phyloP scores from a whole-genome alignment of 2,888 invertebrate species.

The Orchesellides sinensis region DNA sequence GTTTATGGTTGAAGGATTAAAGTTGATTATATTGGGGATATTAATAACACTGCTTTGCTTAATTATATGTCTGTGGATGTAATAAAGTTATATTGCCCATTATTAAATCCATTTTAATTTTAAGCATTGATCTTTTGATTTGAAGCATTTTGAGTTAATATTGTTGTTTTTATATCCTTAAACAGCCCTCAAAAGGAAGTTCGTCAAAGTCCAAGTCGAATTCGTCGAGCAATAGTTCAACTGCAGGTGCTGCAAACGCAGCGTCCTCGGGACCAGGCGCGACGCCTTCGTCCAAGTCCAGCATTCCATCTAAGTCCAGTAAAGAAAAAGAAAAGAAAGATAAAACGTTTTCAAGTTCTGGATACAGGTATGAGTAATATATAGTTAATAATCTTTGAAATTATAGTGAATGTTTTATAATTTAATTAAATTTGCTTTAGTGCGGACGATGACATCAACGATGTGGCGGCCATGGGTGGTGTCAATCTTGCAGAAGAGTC shows the following conservation, averaged over 20 bases:
- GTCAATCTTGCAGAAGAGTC: conserved; percentile 98
- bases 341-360: conserved; percentile 79
- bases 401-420: too few species aligned
- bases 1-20: too few species aligned
- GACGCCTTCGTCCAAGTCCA: conserved; percentile 62
- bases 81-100: not conserved
- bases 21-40: too few species aligned
- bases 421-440: conserved; percentile 76
- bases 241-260: conserved; percentile 31
- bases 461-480: conserved; percentile 99
- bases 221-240: conserved; percentile 43
- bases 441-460: conserved; percentile 97
- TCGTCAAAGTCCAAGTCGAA: conserved; percentile 69
- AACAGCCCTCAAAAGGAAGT: conserved; percentile 68
- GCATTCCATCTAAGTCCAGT: conserved; percentile 79
- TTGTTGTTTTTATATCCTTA: not conserved
- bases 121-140: not conserved
- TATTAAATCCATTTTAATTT: too few species aligned
- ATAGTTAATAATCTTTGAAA: not conserved
- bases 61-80: not conserved
- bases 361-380: conserved; percentile 77
- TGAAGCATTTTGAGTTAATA: not conserved
- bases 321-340: conserved; percentile 88
- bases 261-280: conserved; percentile 49
- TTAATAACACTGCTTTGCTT: too few species aligned